A percentile compares a stretch with the other conserved stretches of the same genome.
Conservation (phyloP, 2,797 vertebrate genomes). For the Clarias laeviceps region DNA sequence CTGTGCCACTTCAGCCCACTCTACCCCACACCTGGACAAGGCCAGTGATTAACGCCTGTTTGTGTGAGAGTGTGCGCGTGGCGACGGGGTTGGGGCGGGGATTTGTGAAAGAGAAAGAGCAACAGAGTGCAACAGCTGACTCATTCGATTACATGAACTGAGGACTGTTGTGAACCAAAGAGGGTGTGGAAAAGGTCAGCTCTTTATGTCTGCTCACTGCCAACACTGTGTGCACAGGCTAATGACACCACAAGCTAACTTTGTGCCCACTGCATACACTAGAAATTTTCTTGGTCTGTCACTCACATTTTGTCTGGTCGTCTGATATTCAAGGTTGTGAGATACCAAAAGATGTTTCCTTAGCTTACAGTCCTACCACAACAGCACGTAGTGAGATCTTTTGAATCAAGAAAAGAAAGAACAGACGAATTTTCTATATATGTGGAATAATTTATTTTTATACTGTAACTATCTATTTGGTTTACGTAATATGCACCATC, state of each 20-base stretch:
- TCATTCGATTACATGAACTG: constrained; percentile 58
- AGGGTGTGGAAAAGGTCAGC: constrained; percentile 58
- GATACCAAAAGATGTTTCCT: constrained; percentile 31
- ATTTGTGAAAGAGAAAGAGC: constrained; percentile 6
- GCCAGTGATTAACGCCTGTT: constrained; percentile 36
- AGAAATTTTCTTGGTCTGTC: neutral
- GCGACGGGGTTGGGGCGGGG: neutral
- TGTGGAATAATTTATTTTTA: neutral
- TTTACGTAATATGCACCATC: neutral
- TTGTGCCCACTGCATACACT: neutral
- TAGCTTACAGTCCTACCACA: neutral
- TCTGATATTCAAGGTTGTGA: constrained; percentile 45
- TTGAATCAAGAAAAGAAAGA: neutral
- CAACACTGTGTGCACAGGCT: constrained; percentile 23
- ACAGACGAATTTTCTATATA: neutral
- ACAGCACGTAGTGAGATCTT: neutral
- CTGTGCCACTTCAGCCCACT: constrained; percentile 42
- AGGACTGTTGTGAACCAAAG: constrained; percentile 59
- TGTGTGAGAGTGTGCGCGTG: constrained; percentile 5
- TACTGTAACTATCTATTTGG: neutral
- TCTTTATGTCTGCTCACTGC: constrained; percentile 48
- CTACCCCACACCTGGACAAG: constrained; percentile 50
- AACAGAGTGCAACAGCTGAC: constrained; percentile 38
- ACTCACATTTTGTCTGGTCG: constrained; percentile 38
- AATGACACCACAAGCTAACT: constrained; percentile 43